Base-by-base conservation (phyloP, 1,140 invertebrate genomes). In the Ruditapes philippinarum region DNA sequence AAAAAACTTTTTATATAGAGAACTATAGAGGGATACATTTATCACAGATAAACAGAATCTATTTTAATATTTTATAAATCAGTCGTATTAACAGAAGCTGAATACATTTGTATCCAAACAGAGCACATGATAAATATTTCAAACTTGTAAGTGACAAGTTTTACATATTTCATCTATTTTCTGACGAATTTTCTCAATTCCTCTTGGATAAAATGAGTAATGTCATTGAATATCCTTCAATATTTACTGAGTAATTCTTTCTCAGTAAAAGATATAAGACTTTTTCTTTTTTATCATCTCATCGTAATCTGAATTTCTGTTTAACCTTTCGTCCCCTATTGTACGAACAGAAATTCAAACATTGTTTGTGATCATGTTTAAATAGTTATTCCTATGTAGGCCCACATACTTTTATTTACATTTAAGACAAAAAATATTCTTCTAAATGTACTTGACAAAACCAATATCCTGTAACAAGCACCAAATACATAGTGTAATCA, bases 341-440 rank as follows among this genome's bases (percentile, higher is more conserved):
- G 65, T 70, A 38, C 33, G 33, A 40, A 38, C 65, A 22, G 33
- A 70, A 70, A 70, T 1, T 70, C 65, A 70, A 70, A 70, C 28
- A 70, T 36, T 4, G 7, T n/a, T n/a, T 2, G 33, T 70, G 38
- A 70, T 70, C 65, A 70, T 70, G 7, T 1, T 33, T 33, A 70
- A 70, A 70, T 33, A 70, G 22, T 70, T 19, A 38, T 25, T 70
- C 36, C 28, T 14, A 38, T 70, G 38, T 70, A 38, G 65, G 65
- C 65, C 65, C 65, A 70, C 65, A 70, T 78, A 78, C 45, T 51
- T 78, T 78, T 78, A 78, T 78, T 78, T 78, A 78, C 45, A 57
- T 51, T 78, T 51, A 54, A 54, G 74, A 78, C 74, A 78, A 78
- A 36, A 78, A 78, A 51, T 78, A 78, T 36, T 51, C 31, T 49